Conservation (phyloP, 1,140 invertebrate genomes). For the Brachionus calyciflorus region DNA sequence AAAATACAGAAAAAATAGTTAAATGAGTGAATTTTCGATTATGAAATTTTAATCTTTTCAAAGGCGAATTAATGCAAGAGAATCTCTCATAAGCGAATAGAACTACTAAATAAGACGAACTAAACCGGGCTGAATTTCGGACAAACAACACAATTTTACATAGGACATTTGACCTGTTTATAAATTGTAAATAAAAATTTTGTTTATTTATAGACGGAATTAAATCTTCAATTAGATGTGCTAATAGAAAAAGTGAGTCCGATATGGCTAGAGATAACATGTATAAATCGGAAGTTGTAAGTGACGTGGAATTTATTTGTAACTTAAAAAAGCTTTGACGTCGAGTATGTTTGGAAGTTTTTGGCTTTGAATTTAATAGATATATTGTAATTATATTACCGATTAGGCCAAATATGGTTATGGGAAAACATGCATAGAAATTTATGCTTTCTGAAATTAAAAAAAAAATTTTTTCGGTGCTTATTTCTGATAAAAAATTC, state of each 20-base stretch:
- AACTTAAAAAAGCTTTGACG: neutral
- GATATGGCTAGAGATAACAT: neutral
- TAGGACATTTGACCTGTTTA: neutral
- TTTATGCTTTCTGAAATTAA: neutral
- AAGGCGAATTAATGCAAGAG: neutral
- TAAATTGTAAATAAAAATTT: neutral
- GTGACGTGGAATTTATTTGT: neutral
- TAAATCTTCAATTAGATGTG: conserved; percentile 34
- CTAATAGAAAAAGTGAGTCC: conserved; percentile 12
- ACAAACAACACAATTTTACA: conserved; percentile 1
- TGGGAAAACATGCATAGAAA: neutral
- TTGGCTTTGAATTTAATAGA: neutral
- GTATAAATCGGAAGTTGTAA: neutral
- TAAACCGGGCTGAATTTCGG: neutral
- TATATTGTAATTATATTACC: conserved; percentile 13
- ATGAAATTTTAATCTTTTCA: neutral
- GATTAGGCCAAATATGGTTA: conserved; percentile 13
- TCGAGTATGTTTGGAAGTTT: neutral
- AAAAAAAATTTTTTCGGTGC: neutral
- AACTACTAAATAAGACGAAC: conserved; percentile 2
- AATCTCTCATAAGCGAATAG: conserved; percentile 14
- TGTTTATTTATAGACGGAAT: neutral
- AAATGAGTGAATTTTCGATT: neutral
- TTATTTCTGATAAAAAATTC: neutral
- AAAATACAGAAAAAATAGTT: neutral